Percentiles rank a stretch among this genome's conserved stretches.
Evolutionary conservation across 2,888 invertebrate species (phyloP).

Genomic region (Beris morrisii): DNA sequence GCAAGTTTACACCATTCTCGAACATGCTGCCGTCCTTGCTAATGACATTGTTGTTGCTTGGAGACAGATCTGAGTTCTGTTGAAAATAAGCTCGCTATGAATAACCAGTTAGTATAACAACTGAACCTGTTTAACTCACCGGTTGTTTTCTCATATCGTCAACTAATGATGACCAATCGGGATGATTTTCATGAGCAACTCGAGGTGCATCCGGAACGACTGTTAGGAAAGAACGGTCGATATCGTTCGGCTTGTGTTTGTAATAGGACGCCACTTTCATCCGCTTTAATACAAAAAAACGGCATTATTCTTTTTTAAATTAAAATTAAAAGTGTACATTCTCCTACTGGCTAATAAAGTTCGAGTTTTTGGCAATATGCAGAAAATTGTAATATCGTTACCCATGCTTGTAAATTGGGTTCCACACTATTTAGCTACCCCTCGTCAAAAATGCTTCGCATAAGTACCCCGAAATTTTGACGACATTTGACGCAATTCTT

Average conservation of each 20-base stretch:
- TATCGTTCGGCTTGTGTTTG: slow-evolving; percentile 72
- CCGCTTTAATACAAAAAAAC: slow-evolving; percentile 63
- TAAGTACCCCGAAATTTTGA: too few relatives aligned
- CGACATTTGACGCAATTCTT: too few relatives aligned
- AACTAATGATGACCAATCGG: slow-evolving; percentile 57
- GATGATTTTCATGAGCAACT: slow-evolving; percentile 70
- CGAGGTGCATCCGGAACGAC: slow-evolving; percentile 81
- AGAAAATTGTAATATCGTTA: too few relatives aligned
- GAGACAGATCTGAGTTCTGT: slow-evolving; percentile 9
- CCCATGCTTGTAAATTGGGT: too few relatives aligned
- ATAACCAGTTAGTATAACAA: not conserved
- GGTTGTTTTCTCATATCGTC: slow-evolving; percentile 56
- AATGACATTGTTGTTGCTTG: slow-evolving; percentile 7
- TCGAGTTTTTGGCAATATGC: too few relatives aligned
- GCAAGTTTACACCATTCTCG: slow-evolving; percentile 46
- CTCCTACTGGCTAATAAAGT: too few relatives aligned
- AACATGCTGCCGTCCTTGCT: not conserved
- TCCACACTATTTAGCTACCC: too few relatives aligned
- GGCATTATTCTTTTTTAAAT: too few relatives aligned
- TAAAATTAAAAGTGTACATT: too few relatives aligned
- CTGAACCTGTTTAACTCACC: slow-evolving; percentile 41
- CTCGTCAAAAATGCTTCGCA: too few relatives aligned
- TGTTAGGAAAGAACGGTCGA: slow-evolving; percentile 71
- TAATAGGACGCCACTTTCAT: slow-evolving; percentile 81
- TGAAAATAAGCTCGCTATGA: not conserved